Conservation (phyloP, 1,140 invertebrate species). For the Matsumurasca onukii region DNA sequence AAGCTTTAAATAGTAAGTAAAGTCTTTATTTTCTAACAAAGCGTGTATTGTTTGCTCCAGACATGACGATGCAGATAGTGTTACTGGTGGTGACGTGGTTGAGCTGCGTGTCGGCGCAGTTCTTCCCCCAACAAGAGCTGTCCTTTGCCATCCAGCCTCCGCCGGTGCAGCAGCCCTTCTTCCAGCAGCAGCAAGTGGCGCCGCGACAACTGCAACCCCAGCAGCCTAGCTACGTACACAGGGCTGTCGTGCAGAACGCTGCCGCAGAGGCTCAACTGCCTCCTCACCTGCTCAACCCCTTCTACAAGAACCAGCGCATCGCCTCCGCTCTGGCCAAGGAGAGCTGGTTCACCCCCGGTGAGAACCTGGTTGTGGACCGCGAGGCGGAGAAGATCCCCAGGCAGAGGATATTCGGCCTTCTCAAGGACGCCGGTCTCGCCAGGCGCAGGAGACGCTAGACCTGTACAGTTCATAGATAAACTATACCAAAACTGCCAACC, state of each 20-base stretch:
- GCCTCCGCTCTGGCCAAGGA: conserved; percentile 69
- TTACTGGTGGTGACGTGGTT: neutral
- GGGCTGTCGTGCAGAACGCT: conserved; percentile 58
- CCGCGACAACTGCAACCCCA: neutral
- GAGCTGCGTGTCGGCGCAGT: conserved; percentile 19
- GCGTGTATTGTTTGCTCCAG: conserved; percentile 7
- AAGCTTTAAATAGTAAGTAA: too few species aligned
- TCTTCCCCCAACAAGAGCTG: conserved; percentile 24
- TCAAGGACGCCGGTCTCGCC: conserved; percentile 66
- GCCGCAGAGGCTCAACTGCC: conserved; percentile 60
- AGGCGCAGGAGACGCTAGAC: conserved; percentile 37
- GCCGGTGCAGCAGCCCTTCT: conserved; percentile 17
- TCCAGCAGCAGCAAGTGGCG: neutral
- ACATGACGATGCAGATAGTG: conserved; percentile 12
- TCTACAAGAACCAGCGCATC: conserved; percentile 73
- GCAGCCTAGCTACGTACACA: conserved; percentile 49
- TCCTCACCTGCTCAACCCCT: conserved; percentile 63
- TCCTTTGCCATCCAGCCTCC: conserved; percentile 28
- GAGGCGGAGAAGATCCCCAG: conserved; percentile 77
- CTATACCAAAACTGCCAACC: too few species aligned
- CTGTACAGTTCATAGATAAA: too few species aligned
- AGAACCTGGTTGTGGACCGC: conserved; percentile 61
- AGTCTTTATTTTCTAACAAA: too few species aligned
- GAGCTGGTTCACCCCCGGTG: conserved; percentile 61
- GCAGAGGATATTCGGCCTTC: conserved; percentile 68